Percentiles rank a stretch among this genome's conserved stretches.
These are phyloP conservation scores for Notodonta ziczac DNA, from an alignment of 2,888 invertebrate species.

Conservation along the genomic window DNA sequence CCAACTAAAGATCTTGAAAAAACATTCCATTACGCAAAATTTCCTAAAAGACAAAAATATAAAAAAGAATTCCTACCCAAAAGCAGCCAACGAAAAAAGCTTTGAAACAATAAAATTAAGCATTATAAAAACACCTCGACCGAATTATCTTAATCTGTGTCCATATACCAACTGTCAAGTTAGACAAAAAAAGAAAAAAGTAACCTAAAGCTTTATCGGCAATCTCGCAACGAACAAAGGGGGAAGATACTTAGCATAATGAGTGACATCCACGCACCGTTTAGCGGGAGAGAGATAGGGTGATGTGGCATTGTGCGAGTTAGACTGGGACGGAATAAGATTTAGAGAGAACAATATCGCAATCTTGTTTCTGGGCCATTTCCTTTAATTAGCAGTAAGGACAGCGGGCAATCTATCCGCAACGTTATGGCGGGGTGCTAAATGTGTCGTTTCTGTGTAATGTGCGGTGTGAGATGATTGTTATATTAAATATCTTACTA, in stretches of 20 bases:
- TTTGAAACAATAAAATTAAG: conserved; percentile 69
- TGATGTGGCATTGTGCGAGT: conserved; percentile 18
- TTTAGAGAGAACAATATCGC: conserved; percentile 81
- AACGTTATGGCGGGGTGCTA: conserved; percentile 68
- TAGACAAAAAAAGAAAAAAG: conserved; percentile 57
- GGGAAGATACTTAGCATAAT: conserved; percentile 83
- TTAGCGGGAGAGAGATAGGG: conserved; percentile 63
- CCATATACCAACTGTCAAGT: conserved; percentile 84
- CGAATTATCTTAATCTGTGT: conserved; percentile 79
- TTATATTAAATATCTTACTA: background rate
- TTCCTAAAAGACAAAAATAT: conserved; percentile 6
- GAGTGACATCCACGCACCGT: conserved; percentile 80
- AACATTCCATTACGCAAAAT: background rate
- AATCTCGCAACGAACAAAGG: conserved; percentile 74
- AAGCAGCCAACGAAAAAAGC: conserved; percentile 25
- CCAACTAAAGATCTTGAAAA: background rate
- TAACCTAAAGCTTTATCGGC: conserved; percentile 58
- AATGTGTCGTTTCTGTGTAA: conserved; percentile 49
- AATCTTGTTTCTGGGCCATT: conserved; percentile 85
- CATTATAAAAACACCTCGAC: conserved; percentile 63
- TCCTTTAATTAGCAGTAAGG: conserved; percentile 83
- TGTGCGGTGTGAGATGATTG: conserved; percentile 20
- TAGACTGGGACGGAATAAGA: conserved; percentile 49
- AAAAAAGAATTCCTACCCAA: conserved; percentile 23
- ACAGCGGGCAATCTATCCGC: conserved; percentile 74